Evolutionary conservation across 1,140 invertebrate species (phyloP), one percentile per base, ranked within the genome.

Genomic region (Theocolax elegans): DNA sequence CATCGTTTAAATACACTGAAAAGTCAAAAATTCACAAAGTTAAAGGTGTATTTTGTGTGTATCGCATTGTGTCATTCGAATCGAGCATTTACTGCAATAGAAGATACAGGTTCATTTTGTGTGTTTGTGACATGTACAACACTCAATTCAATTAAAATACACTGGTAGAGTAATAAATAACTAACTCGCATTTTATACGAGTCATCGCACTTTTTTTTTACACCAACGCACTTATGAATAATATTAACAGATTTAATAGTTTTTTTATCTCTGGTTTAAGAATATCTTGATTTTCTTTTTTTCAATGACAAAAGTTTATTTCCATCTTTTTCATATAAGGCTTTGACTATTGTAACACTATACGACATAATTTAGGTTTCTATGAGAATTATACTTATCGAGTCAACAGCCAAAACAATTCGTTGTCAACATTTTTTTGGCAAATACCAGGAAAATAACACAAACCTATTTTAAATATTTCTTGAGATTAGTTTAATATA

Each of bases 1-100:
- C 53, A 69, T 46, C 17, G 31, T 72, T 69, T 25, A 64, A 59
- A 54, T 71, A 62, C 72, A 73, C 23, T 71, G 48, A 67, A 67
- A 63, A 71, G 44, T 67, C 38, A 60, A 67, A 59, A 68, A 68
- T 64, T 56, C 21, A 65, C 44, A 73, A 73, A 54, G 21, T 58
- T 63, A 48, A 40, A 62, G 21, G 21, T 15, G 42, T 44, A 15
- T 44, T 3, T 44, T 44, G 27, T 54, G 27, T 54, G 7, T 19
- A 35, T 6, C 1, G 6, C 3, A 35, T 6, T 35, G 31, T 35
- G 31, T 35, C 4, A n/a, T n/a, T n/a, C n/a, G n/a, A n/a, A n/a
- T n/a, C n/a, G n/a, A n/a, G n/a, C n/a, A n/a, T n/a, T n/a, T n/a
- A n/a, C 42, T n/a, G 25, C 21, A 67, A 59, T 67, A 25, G 19